phyloP scores from a whole-genome alignment of 92 coral and sea anemone species.

The Zoanthus gigantus region DNA sequence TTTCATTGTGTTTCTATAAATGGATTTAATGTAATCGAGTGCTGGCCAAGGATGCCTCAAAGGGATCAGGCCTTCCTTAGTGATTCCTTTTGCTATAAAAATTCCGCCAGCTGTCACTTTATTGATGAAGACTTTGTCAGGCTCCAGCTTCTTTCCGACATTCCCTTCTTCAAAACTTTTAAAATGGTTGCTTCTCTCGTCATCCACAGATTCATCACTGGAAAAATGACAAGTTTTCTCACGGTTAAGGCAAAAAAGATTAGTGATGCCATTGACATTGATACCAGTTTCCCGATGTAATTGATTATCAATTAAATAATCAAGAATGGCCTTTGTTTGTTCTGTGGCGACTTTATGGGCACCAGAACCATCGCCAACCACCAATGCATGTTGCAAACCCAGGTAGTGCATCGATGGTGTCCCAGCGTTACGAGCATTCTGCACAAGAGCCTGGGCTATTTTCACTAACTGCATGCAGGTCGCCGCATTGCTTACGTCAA shows the following conservation, averaged over 20 bases:
- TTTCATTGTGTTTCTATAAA: constrained; percentile 75
- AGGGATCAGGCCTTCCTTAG: constrained; percentile 52
- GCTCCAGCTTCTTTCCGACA: not conserved
- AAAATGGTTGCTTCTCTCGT: not conserved
- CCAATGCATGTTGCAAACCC: constrained; percentile 68
- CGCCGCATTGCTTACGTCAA: constrained; percentile 46
- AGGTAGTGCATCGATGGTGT: constrained; percentile 61
- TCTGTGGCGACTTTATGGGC: constrained; percentile 25
- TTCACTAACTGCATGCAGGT: constrained; percentile 44
- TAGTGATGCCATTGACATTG: constrained; percentile 62
- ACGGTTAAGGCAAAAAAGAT: constrained; percentile 31
- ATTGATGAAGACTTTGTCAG: not conserved
- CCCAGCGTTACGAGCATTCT: constrained; percentile 39
- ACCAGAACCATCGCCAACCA: constrained; percentile 39
- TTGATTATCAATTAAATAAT: constrained; percentile 57
- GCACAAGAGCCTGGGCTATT: constrained; percentile 60
- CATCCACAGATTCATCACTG: constrained; percentile 13
- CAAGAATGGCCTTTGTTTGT: constrained; percentile 54
- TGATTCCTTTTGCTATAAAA: constrained; percentile 31
- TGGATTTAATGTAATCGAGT: constrained; percentile 68
- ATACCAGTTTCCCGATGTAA: constrained; percentile 54
- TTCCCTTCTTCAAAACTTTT: constrained; percentile 6
- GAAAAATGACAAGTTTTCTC: constrained; percentile 46
- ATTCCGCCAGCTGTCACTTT: constrained; percentile 53
- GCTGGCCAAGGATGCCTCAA: constrained; percentile 75